phyloP scores from a whole-genome alignment of 2,888 invertebrate genomes.

The Caenorhabditis macrosperma region DNA sequence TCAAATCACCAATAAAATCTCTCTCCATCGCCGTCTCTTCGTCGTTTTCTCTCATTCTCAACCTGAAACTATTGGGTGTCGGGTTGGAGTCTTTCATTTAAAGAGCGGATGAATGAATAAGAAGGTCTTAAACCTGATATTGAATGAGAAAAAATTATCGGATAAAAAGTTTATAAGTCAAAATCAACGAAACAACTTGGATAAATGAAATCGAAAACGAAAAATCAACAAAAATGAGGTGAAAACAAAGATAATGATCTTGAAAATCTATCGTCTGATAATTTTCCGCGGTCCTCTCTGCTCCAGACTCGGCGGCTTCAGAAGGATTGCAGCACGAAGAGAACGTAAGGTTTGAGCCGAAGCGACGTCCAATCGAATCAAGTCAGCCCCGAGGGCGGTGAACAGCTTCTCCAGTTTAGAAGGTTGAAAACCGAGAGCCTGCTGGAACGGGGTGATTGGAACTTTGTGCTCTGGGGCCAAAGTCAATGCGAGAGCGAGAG shows the following conservation, averaged over 20 bases:
- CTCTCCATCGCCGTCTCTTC: no score
- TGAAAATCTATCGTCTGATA: slow-evolving; percentile 27
- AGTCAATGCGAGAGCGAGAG: slow-evolving; percentile 61
- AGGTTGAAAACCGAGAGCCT: slow-evolving; percentile 26
- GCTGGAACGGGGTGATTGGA: slow-evolving; percentile 52
- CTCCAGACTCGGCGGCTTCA: slow-evolving; percentile 56
- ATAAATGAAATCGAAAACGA: not conserved
- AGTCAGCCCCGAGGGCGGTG: slow-evolving; percentile 60
- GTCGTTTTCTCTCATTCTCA: slow-evolving; percentile 4
- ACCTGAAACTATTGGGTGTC: not conserved
- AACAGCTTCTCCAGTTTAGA: slow-evolving; percentile 59
- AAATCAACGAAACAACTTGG: not conserved
- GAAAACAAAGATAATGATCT: not conserved
- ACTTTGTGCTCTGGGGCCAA: slow-evolving; percentile 59
- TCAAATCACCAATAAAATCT: not conserved
- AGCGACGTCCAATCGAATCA: slow-evolving; percentile 44
- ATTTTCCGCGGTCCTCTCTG: slow-evolving; percentile 24
- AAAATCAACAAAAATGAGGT: slow-evolving; percentile 10
- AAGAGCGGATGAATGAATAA: no score
- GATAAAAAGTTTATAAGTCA: not conserved
- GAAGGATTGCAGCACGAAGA: slow-evolving; percentile 55
- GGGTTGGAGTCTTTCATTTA: no score
- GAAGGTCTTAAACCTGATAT: no score
- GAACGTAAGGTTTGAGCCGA: slow-evolving; percentile 53
- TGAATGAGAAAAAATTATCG: not conserved